A percentile compares a stretch with the other conserved stretches of the same genome.
Evolutionary conservation across 2,888 invertebrate genomes (phyloP).

Genomic region (Athalia circularis): DNA sequence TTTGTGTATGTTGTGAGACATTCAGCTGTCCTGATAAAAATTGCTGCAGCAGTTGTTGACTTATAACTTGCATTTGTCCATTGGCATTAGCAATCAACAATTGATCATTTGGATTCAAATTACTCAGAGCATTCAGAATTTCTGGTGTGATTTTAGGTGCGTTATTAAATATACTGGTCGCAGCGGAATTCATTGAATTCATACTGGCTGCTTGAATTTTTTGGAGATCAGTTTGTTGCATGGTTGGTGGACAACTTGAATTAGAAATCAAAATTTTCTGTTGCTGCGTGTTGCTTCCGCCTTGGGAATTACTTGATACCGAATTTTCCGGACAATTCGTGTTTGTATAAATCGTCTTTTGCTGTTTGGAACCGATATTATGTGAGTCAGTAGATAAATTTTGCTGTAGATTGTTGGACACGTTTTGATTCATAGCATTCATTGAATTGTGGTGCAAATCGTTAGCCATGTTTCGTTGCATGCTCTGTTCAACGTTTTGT

Average conservation of each 20-base stretch:
- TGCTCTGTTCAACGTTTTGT: constrained; percentile 60
- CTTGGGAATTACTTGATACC: constrained; percentile 34
- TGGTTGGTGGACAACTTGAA: constrained; percentile 41
- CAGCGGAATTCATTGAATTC: constrained; percentile 65
- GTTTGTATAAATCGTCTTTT: constrained; percentile 40
- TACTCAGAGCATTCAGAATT: constrained; percentile 70
- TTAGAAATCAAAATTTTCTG: constrained; percentile 45
- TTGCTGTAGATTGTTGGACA: constrained; percentile 55
- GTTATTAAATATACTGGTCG: constrained; percentile 69
- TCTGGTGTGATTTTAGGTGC: constrained; percentile 72
- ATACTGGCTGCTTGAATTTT: constrained; percentile 57
- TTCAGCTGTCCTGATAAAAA: constrained; percentile 69
- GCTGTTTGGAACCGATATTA: constrained; percentile 59
- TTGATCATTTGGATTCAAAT: constrained; percentile 72
- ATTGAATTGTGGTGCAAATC: constrained; percentile 57
- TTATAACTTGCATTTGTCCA: constrained; percentile 72
- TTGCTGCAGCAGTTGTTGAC: constrained; percentile 71
- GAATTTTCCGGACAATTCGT: constrained; percentile 43
- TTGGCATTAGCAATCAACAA: constrained; percentile 71
- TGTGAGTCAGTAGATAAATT: constrained; percentile 59
- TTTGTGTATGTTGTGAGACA: constrained; percentile 54
- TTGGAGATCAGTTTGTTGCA: constrained; percentile 60
- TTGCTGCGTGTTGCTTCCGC: constrained; percentile 44
- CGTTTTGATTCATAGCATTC: constrained; percentile 51
- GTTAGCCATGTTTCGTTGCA: constrained; percentile 58